Evolutionary conservation across 2,888 invertebrate genomes (phyloP), one percentile per base, ranked within the genome.

Genomic region (Caenorhabditis auriculariae): DNA sequence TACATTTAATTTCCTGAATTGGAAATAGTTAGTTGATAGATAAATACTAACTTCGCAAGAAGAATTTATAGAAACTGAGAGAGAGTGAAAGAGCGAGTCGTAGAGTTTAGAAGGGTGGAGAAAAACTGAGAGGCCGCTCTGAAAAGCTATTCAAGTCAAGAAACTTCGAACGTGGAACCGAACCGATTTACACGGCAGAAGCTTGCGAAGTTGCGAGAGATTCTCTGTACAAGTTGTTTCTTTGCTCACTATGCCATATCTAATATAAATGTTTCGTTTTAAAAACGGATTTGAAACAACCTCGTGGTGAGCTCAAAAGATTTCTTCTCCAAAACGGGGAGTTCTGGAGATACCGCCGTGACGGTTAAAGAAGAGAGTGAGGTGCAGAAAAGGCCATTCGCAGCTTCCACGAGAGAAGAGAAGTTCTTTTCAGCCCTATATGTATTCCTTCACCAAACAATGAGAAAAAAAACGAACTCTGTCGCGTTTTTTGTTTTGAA

Each of bases 151-250:
- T 4, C 19, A 19, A 42, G 9, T 23, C 15, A 12, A 9, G 24
- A 42, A 42, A 42, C 12, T 38, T 12, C 32, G 32, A 32, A 12
- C 9, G 9, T 12, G 7, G 12, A 12, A 12, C 32, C 32, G 12
- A 32, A 84, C 84, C 81, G 82, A 80, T 83, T 90, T 90, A 84
- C 98, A 99, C 0, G 98, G 96, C 43, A 99, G 83, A 4, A 99
- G 85, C 82, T 96, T 98, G 80, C 93, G 93, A 90, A 95, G 96
- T 0, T 98, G 96, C 15, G 98, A 96, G 75, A 98, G 85, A 85
- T 98, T 98, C 85, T 99, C 98, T 0, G 96, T 98, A 82, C 98
- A 98, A 3, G 95, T 93, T 75, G 92, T 91, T 86, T 99, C 98
- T 67, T 91, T 87, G 0, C 96, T 93, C 60, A 98, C 83, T n/a